phyloP scores from a whole-genome alignment of 2,888 invertebrate genomes.

The Clanis bilineata region DNA sequence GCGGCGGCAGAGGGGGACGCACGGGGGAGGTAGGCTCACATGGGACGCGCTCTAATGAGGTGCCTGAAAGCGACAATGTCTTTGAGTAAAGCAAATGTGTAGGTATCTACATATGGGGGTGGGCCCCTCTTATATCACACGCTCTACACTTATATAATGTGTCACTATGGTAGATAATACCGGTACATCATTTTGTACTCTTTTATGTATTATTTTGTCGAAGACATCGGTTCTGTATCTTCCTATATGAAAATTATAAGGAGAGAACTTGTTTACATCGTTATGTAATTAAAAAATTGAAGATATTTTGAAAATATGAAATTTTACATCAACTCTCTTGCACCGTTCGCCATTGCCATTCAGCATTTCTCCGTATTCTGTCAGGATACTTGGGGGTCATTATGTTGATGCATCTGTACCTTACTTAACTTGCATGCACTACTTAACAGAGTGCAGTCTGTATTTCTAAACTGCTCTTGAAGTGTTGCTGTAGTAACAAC shows the following conservation, averaged over 20 bases:
- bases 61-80: slow-evolving; percentile 83
- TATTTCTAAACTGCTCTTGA: too few relatives aligned
- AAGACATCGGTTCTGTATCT: neutral
- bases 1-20: slow-evolving; percentile 33
- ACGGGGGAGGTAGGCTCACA: slow-evolving; percentile 72
- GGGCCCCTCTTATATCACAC: slow-evolving; percentile 59
- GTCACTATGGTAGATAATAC: slow-evolving; percentile 40
- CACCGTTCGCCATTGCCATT: neutral
- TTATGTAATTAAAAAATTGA: neutral
- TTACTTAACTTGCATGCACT: too few relatives aligned
- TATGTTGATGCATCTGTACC: too few relatives aligned
- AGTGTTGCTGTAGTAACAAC: too few relatives aligned
- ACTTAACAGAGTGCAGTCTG: too few relatives aligned
- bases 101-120: slow-evolving; percentile 75
- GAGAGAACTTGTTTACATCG: neutral
- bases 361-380: neutral
- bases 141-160: slow-evolving; percentile 41
- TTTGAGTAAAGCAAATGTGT: slow-evolving; percentile 81
- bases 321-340: neutral
- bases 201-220: slow-evolving; percentile 23
- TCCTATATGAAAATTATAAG: neutral
- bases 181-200: slow-evolving; percentile 26
- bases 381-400: neutral
- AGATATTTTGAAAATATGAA: neutral
- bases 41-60: slow-evolving; percentile 82